Percentiles rank a stretch among this genome's conserved stretches.
Conservation (phyloP, 1,140 invertebrate species). For the Cotesia vestalis region DNA sequence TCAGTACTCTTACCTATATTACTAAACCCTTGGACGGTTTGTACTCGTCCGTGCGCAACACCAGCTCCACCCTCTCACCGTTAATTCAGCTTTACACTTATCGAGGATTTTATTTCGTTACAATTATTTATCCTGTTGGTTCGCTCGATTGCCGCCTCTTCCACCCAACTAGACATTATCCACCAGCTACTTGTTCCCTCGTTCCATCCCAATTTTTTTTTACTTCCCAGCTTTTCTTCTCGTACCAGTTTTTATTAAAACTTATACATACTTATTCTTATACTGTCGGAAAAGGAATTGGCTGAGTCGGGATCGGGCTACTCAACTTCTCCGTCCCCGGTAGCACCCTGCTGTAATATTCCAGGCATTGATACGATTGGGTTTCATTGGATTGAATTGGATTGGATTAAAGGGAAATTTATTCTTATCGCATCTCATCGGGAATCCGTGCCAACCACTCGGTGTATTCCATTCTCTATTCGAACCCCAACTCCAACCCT, state of each 20-base stretch:
- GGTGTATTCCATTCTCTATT: neutral
- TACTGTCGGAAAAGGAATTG: neutral
- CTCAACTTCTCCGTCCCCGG: neutral
- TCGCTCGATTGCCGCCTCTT: constrained; percentile 10
- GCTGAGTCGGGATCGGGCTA: neutral
- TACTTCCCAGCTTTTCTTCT: too few species aligned
- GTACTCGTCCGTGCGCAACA: neutral
- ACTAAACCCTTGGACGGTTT: too few species aligned
- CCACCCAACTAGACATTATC: neutral
- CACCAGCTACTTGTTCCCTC: neutral
- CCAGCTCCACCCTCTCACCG: neutral
- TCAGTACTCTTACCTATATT: too few species aligned
- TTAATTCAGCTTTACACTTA: constrained; percentile 2
- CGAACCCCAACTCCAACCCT: too few species aligned
- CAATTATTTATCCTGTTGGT: constrained; percentile 11
- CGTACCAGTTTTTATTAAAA: too few species aligned
- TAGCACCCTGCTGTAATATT: too few species aligned
- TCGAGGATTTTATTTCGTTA: constrained; percentile 9
- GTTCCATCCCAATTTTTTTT: neutral
- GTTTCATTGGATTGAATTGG: constrained; percentile 5
- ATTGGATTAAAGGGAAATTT: constrained; percentile 5
- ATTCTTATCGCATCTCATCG: constrained; percentile 11
- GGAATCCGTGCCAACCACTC: neutral
- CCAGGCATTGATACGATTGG: too few species aligned
- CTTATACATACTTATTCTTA: neutral